Evolutionary conservation across 1,140 invertebrate genomes (phyloP).

Genomic region (Scaptodrosophila lebanonensis): DNA sequence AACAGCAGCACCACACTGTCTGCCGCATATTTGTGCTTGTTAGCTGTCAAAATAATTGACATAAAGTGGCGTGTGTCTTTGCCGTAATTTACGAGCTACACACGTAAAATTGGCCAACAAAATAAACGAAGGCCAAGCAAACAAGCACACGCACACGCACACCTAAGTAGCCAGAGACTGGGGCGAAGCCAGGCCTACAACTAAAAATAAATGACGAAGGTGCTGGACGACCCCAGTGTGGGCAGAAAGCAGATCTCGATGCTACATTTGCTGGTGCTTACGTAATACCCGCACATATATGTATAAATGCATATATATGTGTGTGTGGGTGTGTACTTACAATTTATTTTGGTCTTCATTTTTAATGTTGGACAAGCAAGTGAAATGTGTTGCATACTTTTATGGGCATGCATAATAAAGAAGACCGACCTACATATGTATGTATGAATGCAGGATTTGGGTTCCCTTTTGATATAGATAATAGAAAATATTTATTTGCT

Average conservation of each 20-base stretch:
- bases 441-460: too few species aligned
- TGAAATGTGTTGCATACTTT: constrained; percentile 40
- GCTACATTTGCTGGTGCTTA: not conserved
- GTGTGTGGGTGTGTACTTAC: constrained; percentile 5
- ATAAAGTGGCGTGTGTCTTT: constrained; percentile 72
- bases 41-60: constrained; percentile 74
- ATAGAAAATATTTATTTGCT: too few species aligned
- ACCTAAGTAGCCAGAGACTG: not conserved
- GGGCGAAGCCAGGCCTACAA: constrained; percentile 34
- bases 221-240: too few species aligned
- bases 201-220: constrained; percentile 60
- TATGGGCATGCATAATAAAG: constrained; percentile 37
- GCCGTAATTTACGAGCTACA: constrained; percentile 61
- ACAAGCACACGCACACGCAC: constrained; percentile 6
- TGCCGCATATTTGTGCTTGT: constrained; percentile 67
- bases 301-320: not conserved
- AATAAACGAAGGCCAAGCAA: not conserved
- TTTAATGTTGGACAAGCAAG: constrained; percentile 25
- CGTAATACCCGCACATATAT: constrained; percentile 1
- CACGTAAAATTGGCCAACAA: not conserved
- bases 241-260: too few species aligned
- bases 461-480: too few species aligned
- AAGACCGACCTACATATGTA: not conserved
- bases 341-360: constrained; percentile 44
- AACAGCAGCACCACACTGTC: too few species aligned